Evolutionary conservation across 2,113 vertebrate genomes (phyloP), one percentile per base, ranked within the genome.

Genomic region (Garra rufa): DNA sequence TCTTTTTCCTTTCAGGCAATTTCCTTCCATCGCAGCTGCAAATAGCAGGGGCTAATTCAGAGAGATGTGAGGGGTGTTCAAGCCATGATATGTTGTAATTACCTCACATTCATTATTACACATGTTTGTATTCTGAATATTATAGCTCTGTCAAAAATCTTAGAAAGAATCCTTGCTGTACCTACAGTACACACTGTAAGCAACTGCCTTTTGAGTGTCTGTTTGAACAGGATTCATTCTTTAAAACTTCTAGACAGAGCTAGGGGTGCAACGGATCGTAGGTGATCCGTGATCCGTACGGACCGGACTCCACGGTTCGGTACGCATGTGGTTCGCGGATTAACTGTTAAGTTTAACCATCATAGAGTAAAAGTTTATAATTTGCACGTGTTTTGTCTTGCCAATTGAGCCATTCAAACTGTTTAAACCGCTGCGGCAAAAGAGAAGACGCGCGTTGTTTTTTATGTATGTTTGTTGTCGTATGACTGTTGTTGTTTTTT

Each of bases 21-120:
- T 69, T 43, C 63, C 52, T 65, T 15, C n/a, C 28, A 41, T 30
- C 55, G 28, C 63, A 78, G 79, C 81, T 86, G 81, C 81, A 80
- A 80, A 86, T 67, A 83, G 65, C 76, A 75, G 6, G 30, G 65
- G 69, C 43, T 83, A 74, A 83, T 86, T 83, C 57, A n/a, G 67
- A 73, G 41, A 71, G 65, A 73, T 41, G 8, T 9, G n/a, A 79
- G 67, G 82, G 19, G 2, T 65, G 55, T 43, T 79, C 15, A 28
- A 17, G 26, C 26, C n/a, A 34, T 77, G 81, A 63, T 79, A 79
- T 19, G 82, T 82, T 76, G 52, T 85, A 77, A 85, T 78, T 85
- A 84, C 44, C 61, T 55, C 28, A 50, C 41, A 55, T 38, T 55
- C 13, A 24, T 44, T 44, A 3, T 28, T 3, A 50, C 69, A 44